Conservation (phyloP, 1,140 invertebrate species). For the Neodiprion virginianus region DNA sequence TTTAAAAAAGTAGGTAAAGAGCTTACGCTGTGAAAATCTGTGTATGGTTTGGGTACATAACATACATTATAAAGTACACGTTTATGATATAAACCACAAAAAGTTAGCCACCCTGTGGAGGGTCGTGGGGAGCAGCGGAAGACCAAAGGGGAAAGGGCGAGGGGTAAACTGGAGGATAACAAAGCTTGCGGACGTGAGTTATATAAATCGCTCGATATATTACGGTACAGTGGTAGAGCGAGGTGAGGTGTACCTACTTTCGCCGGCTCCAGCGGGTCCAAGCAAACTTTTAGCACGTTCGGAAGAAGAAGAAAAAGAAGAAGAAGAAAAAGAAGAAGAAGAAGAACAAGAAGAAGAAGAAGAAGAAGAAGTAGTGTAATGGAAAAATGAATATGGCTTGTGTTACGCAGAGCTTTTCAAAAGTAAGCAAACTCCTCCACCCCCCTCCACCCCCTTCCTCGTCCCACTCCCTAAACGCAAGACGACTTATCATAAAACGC, state of each 20-base stretch:
- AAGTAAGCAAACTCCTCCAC: too few species aligned
- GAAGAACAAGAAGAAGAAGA: neutral
- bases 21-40: slow-evolving; percentile 15
- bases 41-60: slow-evolving; percentile 9
- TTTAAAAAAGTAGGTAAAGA: slow-evolving; percentile 4
- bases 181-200: slow-evolving; percentile 6
- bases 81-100: too few species aligned
- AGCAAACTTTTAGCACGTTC: too few species aligned
- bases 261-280: too few species aligned
- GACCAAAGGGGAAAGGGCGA: neutral
- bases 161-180: neutral
- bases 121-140: neutral
- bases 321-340: neutral
- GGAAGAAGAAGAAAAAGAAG: too few species aligned
- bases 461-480: too few species aligned
- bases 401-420: too few species aligned
- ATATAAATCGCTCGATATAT: slow-evolving; percentile 3
- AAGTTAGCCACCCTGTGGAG: too few species aligned
- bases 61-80: neutral
- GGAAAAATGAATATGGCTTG: too few species aligned
- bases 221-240: neutral
- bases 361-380: slow-evolving; percentile 4
- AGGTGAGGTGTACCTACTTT: too few species aligned
- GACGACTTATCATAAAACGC: too few species aligned
- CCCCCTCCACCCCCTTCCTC: too few species aligned